These are phyloP conservation scores for Zygogramma bicolorata DNA, from an alignment of 2,888 invertebrate genomes.

Conservation along the genomic window DNA sequence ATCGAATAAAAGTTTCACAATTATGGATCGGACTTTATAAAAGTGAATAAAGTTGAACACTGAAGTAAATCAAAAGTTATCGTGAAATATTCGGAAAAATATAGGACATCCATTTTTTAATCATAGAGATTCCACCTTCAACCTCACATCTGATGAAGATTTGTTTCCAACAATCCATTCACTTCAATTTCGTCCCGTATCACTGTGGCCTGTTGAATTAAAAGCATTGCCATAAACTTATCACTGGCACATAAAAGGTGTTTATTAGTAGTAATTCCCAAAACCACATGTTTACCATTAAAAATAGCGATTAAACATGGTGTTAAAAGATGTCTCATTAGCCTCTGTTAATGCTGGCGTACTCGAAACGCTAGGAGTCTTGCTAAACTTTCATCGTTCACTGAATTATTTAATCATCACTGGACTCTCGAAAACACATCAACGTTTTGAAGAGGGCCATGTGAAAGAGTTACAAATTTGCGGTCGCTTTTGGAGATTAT, in stretches of 20 bases:
- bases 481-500: too few relatives aligned
- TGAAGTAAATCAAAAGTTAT: too few relatives aligned
- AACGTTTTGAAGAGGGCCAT: neutral
- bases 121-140: too few relatives aligned
- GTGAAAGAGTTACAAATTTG: neutral
- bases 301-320: constrained; percentile 1
- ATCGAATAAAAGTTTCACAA: too few relatives aligned
- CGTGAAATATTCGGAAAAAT: too few relatives aligned
- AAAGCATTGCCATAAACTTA: constrained; percentile 26
- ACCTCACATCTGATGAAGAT: too few relatives aligned
- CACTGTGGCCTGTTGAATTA: neutral
- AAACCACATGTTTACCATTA: constrained; percentile 47
- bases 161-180: neutral
- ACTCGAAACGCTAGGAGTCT: neutral
- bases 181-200: neutral
- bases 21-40: too few relatives aligned
- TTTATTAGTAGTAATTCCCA: constrained; percentile 36
- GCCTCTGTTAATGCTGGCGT: neutral
- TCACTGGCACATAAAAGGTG: constrained; percentile 36
- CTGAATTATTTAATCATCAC: neutral
- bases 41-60: too few relatives aligned
- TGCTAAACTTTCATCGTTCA: neutral
- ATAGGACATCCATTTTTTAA: too few relatives aligned
- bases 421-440: neutral
- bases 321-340: constrained; percentile 8